phyloP scores from a whole-genome alignment of 1,140 invertebrate genomes.

The Danaus melanippus region DNA sequence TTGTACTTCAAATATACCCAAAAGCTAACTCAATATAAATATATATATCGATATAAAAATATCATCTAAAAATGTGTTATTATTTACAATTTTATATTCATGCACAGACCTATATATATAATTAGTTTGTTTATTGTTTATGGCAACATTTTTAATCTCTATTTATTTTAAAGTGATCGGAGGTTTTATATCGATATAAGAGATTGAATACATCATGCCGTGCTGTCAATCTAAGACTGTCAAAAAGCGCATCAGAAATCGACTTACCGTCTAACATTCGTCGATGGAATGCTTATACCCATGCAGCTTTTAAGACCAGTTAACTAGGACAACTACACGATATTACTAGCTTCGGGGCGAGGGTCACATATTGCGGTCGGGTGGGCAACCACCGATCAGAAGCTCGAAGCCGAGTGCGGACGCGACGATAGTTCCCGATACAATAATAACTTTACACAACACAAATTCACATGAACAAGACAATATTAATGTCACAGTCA shows the following conservation, averaged over 20 bases:
- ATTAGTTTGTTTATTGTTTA: background rate
- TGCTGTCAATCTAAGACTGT: constrained; percentile 23
- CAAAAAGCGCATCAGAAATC: constrained; percentile 44
- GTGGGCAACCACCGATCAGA: constrained; percentile 53
- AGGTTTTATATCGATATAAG: constrained; percentile 37
- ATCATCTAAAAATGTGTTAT: constrained; percentile 2
- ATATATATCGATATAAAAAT: constrained; percentile 34
- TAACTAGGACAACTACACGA: constrained; percentile 54
- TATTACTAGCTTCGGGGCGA: constrained; percentile 54
- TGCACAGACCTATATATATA: too few species aligned
- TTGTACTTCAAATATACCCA: constrained; percentile 14
- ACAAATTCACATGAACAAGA: constrained; percentile 72
- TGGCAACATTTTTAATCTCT: background rate
- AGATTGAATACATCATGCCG: constrained; percentile 26
- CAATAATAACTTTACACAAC: constrained; percentile 55
- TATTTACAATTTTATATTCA: too few species aligned
- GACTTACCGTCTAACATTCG: constrained; percentile 64
- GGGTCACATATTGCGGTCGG: constrained; percentile 55
- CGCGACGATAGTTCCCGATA: constrained; percentile 51
- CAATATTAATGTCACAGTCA: constrained; percentile 63
- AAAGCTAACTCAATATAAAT: constrained; percentile 31
- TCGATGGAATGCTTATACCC: constrained; percentile 64
- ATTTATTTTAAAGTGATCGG: constrained; percentile 11
- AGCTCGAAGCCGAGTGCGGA: constrained; percentile 63
- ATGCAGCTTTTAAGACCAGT: constrained; percentile 54